phyloP scores from a whole-genome alignment of 2,113 vertebrate species.

The Lethenteron reissneri region DNA sequence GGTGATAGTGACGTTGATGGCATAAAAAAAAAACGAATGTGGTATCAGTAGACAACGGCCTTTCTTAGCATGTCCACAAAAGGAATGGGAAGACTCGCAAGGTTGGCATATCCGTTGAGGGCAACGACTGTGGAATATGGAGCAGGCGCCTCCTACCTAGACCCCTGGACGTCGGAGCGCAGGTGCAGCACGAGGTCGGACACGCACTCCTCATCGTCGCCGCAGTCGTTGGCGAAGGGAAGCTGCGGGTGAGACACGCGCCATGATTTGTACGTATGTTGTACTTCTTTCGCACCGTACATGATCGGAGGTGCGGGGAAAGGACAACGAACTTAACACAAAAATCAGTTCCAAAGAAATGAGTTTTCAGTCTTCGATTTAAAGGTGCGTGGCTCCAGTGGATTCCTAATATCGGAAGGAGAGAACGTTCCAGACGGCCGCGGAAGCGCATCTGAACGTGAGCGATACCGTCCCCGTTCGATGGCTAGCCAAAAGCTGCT shows the following conservation, averaged over 20 bases:
- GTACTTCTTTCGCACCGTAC: not conserved
- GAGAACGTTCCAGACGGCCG: too few species aligned
- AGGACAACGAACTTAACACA: not conserved
- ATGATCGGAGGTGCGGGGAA: not conserved
- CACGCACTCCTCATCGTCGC: constrained; percentile 67
- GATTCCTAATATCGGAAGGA: not conserved
- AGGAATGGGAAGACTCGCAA: too few species aligned
- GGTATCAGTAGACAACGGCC: too few species aligned
- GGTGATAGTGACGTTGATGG: too few species aligned
- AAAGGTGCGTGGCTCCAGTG: not conserved
- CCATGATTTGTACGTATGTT: not conserved
- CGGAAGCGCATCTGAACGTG: too few species aligned
- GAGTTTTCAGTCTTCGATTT: not conserved
- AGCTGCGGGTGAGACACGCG: constrained; percentile 26
- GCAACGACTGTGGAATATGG: too few species aligned
- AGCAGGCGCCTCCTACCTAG: constrained; percentile 28
- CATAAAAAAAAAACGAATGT: too few species aligned
- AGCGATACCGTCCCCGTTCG: too few species aligned
- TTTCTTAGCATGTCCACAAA: too few species aligned
- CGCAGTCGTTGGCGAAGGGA: constrained; percentile 94
- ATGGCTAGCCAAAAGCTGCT: too few species aligned
- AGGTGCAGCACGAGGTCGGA: constrained; percentile 62
- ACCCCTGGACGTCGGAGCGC: constrained; percentile 44
- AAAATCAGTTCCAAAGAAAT: not conserved
- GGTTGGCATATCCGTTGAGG: too few species aligned